Evolutionary conservation across 2,888 invertebrate species (phyloP), one percentile per base, ranked within the genome.

Genomic region (Lagria hirta): DNA sequence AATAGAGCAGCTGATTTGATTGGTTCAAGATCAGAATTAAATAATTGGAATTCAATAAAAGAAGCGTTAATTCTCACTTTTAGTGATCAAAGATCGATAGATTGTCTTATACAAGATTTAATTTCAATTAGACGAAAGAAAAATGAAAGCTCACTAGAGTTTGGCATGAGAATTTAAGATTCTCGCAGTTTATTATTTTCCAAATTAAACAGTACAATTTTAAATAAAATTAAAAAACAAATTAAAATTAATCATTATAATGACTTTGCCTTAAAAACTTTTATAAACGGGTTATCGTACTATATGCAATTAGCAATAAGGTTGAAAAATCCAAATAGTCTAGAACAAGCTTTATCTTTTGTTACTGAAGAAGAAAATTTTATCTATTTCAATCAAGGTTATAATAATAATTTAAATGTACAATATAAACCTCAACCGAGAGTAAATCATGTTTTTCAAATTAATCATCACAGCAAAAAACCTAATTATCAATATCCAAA

Each of bases 301-400:
- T 10, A 35, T 4, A 8, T 45, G 4, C 45, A 46, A 46, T 27
- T 8, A 12, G 35, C 37, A 6, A 23, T 49, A 13, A 42, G 42
- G 29, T 23, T 49, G 29, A 34, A 34, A 36, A 44, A 43, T 11
- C 44, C 48, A n/a, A 21, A 28, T n/a, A 20, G 34, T 11, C 24
- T 49, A 13, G 42, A 49, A 49, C 2, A 16, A 4, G 49, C 45
- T 1, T 36, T 46, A 30, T 7, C 26, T 2, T 37, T 20, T 23
- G 43, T 46, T 6, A 21, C 23, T 4, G 46, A 43, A 35, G 47
- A 49, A 16, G 29, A 48, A 49, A 44, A 47, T 45, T 44, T 49
- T 20, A 6, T n/a, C n/a, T n/a, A 2, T 16, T 16, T 16, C 10
- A 21, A 15, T 3, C 34, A 42, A 49, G 47, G 34, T 35, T 17